Evolutionary conservation across 1,140 invertebrate species (phyloP).

Genomic region (Drosophila pachea): DNA sequence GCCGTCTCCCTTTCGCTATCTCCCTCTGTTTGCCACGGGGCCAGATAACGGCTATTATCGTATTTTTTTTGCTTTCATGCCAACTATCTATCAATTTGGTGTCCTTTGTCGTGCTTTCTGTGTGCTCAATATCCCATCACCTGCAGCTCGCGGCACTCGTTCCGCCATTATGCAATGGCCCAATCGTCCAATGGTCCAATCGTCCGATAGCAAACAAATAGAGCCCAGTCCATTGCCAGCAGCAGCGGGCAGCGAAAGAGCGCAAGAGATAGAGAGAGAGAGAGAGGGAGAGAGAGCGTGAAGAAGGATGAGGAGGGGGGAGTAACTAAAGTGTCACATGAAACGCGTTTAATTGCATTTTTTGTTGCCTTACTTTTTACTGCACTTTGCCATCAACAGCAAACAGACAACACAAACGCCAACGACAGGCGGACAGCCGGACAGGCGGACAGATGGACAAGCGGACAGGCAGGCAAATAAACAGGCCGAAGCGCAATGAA

Average conservation of each 20-base stretch:
- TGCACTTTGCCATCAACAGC: slow-evolving; percentile 28
- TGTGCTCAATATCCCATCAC: slow-evolving; percentile 37
- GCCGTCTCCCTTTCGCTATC: neutral
- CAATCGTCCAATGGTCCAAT: slow-evolving; percentile 12
- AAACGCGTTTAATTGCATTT: slow-evolving; percentile 71
- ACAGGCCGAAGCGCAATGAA: slow-evolving; percentile 41
- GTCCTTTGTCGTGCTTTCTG: neutral
- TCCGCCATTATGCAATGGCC: slow-evolving; percentile 40
- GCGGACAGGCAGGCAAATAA: slow-evolving; percentile 31
- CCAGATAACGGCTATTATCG: slow-evolving; percentile 20
- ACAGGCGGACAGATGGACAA: slow-evolving; percentile 13
- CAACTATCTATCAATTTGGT: slow-evolving; percentile 16
- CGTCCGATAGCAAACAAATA: slow-evolving; percentile 7
- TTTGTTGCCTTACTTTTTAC: slow-evolving; percentile 47
- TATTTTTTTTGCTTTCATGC: slow-evolving; percentile 14
- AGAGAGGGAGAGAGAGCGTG: neutral
- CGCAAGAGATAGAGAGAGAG: neutral
- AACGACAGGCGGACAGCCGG: too few relatives aligned
- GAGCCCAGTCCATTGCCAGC: slow-evolving; percentile 13
- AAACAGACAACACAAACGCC: slow-evolving; percentile 12
- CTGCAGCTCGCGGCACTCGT: slow-evolving; percentile 34
- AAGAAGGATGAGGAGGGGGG: neutral
- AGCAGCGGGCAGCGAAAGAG: too few relatives aligned
- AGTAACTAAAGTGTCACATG: slow-evolving; percentile 59
- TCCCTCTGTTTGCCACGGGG: neutral